Conservation (phyloP, 1,140 invertebrate species). For the Andricus grossulariae region DNA sequence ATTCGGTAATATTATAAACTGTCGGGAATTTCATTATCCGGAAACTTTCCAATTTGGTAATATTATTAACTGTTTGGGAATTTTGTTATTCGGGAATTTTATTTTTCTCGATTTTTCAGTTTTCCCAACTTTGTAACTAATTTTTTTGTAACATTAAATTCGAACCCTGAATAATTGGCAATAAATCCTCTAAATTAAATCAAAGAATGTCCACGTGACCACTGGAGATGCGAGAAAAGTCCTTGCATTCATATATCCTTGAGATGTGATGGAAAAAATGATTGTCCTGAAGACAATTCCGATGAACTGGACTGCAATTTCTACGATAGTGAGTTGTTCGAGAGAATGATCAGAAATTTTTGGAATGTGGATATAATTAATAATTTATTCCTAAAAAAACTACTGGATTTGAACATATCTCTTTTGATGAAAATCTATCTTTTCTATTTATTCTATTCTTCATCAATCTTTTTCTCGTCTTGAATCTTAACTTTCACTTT, state of each 20-base stretch:
- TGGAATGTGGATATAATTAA: constrained; percentile 20
- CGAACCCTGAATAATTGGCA: constrained; percentile 10
- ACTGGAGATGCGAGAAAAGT: constrained; percentile 81
- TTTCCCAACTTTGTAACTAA: neutral
- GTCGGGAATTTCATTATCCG: too few species aligned
- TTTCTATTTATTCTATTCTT: too few species aligned
- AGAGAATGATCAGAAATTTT: constrained; percentile 12
- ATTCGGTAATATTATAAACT: too few species aligned
- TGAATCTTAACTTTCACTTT: too few species aligned
- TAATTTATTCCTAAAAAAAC: neutral
- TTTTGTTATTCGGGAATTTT: too few species aligned
- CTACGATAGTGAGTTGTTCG: constrained; percentile 54
- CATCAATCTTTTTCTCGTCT: too few species aligned
- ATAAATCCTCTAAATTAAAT: constrained; percentile 45
- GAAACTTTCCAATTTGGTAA: too few species aligned
- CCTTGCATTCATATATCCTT: constrained; percentile 78
- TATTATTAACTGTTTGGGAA: too few species aligned
- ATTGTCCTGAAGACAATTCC: constrained; percentile 81
- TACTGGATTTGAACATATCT: constrained; percentile 3
- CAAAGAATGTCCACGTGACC: constrained; percentile 55
- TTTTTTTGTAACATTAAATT: neutral
- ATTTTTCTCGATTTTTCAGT: too few species aligned
- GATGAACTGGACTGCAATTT: constrained; percentile 81
- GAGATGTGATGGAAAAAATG: constrained; percentile 79
- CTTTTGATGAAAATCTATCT: too few species aligned